These are phyloP conservation scores for Copidosoma floridanum DNA, from an alignment of 1,140 invertebrate genomes.

Conservation along the genomic window DNA sequence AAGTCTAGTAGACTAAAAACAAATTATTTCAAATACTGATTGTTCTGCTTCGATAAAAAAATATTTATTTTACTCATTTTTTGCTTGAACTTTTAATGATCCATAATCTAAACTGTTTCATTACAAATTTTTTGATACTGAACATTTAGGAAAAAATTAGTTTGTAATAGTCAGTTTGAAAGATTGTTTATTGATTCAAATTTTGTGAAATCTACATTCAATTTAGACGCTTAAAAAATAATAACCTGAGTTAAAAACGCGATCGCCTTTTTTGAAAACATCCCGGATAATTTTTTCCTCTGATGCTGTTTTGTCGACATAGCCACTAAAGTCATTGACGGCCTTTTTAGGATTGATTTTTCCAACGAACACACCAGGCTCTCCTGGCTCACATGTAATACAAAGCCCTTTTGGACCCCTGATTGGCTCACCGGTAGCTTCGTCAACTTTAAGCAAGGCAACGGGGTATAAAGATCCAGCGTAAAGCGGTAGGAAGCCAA, in stretches of 20 bases:
- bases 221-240: slow-evolving; percentile 13
- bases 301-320: slow-evolving; percentile 85
- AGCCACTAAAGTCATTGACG: slow-evolving; percentile 73
- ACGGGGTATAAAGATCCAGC: slow-evolving; percentile 68
- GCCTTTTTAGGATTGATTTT: slow-evolving; percentile 76
- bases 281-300: slow-evolving; percentile 87
- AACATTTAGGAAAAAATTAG: too few species aligned
- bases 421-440: slow-evolving; percentile 76
- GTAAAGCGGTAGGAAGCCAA: slow-evolving; percentile 85
- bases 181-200: too few species aligned
- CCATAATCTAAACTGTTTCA: too few species aligned
- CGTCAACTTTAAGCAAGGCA: slow-evolving; percentile 76
- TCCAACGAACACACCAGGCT: slow-evolving; percentile 71
- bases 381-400: slow-evolving; percentile 71
- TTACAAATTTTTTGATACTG: too few species aligned
- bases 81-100: too few species aligned
- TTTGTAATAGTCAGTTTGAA: too few species aligned
- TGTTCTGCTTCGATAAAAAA: too few species aligned
- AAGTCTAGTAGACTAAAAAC: too few species aligned
- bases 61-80: too few species aligned
- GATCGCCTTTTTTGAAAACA: slow-evolving; percentile 85
- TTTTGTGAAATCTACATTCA: too few species aligned
- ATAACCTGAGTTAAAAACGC: slow-evolving; percentile 80
- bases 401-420: slow-evolving; percentile 75
- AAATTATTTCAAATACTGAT: too few species aligned